These are phyloP conservation scores for Centrocercus urophasianus DNA, from an alignment of 2,113 vertebrate genomes.

Conservation along the genomic window DNA sequence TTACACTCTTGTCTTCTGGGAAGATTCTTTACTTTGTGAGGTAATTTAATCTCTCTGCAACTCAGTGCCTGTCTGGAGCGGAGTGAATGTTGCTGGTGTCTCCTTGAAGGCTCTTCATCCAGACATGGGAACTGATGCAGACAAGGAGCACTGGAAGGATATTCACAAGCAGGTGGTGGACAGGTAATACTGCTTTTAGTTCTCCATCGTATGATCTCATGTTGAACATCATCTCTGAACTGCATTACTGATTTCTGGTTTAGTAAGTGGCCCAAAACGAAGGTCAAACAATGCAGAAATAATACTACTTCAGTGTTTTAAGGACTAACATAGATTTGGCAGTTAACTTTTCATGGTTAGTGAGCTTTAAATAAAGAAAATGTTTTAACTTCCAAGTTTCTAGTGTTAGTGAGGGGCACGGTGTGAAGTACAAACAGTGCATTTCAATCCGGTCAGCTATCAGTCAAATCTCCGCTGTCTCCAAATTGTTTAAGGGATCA, in stretches of 20 bases:
- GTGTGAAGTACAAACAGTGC: background rate
- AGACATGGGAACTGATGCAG: constrained; percentile 85
- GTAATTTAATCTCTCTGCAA: background rate
- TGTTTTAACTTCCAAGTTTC: background rate
- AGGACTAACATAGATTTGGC: background rate
- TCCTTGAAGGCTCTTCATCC: constrained; percentile 91
- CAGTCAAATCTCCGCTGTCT: background rate
- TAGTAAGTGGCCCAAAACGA: background rate
- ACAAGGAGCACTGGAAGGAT: constrained; percentile 92
- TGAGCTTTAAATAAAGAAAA: background rate
- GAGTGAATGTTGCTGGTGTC: constrained; percentile 94
- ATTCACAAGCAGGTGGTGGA: constrained; percentile 96
- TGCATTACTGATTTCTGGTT: background rate
- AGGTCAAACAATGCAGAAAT: background rate
- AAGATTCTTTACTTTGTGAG: background rate
- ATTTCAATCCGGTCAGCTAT: background rate
- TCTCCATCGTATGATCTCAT: too few species aligned
- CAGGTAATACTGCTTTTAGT: constrained; percentile 78
- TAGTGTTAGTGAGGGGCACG: background rate
- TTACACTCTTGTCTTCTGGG: background rate
- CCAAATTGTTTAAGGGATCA: background rate
- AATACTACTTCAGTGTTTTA: background rate
- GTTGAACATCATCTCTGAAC: background rate
- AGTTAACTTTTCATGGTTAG: background rate
- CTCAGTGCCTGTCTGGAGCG: constrained; percentile 96